Base-by-base conservation (phyloP, 1,140 invertebrate species). In the Papilio glaucus region DNA sequence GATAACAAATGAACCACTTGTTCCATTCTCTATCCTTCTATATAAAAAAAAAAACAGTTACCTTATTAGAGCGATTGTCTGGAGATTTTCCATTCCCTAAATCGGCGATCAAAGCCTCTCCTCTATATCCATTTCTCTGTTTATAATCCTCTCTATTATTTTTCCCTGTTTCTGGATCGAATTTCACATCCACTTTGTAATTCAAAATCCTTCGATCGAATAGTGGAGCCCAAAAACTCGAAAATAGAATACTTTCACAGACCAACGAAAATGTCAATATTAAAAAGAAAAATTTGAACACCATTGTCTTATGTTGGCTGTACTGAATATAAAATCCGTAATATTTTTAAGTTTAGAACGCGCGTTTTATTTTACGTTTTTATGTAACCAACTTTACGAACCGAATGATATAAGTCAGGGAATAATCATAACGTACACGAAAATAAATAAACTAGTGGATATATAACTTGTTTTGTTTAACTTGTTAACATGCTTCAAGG, bases 151-250 rank as follows among this genome's bases (percentile, higher is more conserved):
- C 73, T 12, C 83, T 79, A 10, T 75, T 69, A 18, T 74, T 82
- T 74, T 77, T 86, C 0, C 86, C 90, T 0, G 69, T 77, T 6
- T 91, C 74, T 2, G 88, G 87, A 69, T 87, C 75, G 79, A 90
- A 90, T 18, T 77, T 74, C 6, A 79, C 65, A 69, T 91, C 87
- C 1, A 92, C 88, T 37, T 83, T 77, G 65, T 90, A 91, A 70
- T 87, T 87, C 18, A 92, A 77, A 49, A 92, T 87, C n/a, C 81
- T 79, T 0, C 85, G 85, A 71, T 92, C 85, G 42, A 82, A 88
- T 42, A 92, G 76, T 37, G 90, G 90, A 69, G 87, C 88, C 87
- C 88, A 93, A 79, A 93, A 93, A 82, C 89, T 90, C 6, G 89
- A 93, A 75, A 83, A 88, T 4, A 86, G 26, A 71, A 80, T 73